phyloP scores from a whole-genome alignment of 2,888 invertebrate species.

The Electrophaes corylata region DNA sequence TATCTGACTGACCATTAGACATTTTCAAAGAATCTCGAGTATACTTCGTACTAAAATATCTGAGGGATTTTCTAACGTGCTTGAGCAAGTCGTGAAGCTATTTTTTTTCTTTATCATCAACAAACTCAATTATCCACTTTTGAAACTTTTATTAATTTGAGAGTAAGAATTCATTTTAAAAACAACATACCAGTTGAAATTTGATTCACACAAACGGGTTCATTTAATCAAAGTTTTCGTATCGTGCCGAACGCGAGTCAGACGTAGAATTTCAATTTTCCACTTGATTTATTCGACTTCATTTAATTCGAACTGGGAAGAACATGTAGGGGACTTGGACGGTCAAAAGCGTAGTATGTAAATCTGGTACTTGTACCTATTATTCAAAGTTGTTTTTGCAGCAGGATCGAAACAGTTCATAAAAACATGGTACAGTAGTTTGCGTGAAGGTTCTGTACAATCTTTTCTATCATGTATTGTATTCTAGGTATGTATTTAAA shows the following conservation, averaged over 20 bases:
- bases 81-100: too few species aligned
- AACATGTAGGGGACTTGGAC: conserved; percentile 24
- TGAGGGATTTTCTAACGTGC: too few species aligned
- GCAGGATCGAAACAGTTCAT: background rate
- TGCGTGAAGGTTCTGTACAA: too few species aligned
- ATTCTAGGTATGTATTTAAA: too few species aligned
- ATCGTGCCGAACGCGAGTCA: conserved; percentile 43
- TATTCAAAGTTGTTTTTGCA: conserved; percentile 2
- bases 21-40: too few species aligned
- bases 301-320: conserved; percentile 55
- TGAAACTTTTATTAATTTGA: conserved; percentile 13
- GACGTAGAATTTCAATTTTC: conserved; percentile 72
- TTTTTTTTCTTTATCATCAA: background rate
- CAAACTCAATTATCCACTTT: background rate
- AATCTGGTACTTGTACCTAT: conserved; percentile 11
- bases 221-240: conserved; percentile 65
- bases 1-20: too few species aligned
- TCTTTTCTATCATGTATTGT: too few species aligned
- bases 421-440: background rate
- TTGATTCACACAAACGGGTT: conserved; percentile 59
- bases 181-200: conserved; percentile 45
- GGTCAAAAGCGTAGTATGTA: conserved; percentile 21
- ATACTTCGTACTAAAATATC: too few species aligned
- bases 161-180: conserved; percentile 36
- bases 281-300: conserved; percentile 72